Conservation (phyloP, 2,888 invertebrate species). For the Pammene aurita region DNA sequence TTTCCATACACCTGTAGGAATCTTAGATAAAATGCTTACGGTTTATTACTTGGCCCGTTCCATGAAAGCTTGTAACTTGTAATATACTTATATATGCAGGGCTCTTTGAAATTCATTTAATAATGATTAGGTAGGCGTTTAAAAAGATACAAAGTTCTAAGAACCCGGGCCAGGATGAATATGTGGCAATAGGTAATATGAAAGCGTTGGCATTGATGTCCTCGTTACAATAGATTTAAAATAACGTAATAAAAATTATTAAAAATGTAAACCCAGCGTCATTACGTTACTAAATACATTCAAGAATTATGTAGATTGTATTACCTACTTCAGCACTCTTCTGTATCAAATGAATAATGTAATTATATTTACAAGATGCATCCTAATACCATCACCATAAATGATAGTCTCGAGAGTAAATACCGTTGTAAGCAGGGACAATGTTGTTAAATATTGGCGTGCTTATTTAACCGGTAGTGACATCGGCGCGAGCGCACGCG, state of each 20-base stretch:
- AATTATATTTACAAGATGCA: slow-evolving; percentile 17
- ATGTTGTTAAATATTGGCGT: slow-evolving; percentile 37
- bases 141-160: too few relatives aligned
- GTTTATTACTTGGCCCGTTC: not conserved
- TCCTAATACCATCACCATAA: slow-evolving; percentile 27
- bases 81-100: too few relatives aligned
- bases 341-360: not conserved
- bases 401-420: slow-evolving; percentile 23
- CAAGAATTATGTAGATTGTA: too few relatives aligned
- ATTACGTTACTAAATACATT: too few relatives aligned
- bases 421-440: slow-evolving; percentile 34
- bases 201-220: too few relatives aligned
- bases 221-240: too few relatives aligned
- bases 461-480: slow-evolving; percentile 42
- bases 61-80: not conserved
- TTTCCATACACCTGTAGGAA: slow-evolving; percentile 30
- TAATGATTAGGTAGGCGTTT: not conserved
- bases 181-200: too few relatives aligned
- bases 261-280: too few relatives aligned
- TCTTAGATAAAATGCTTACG: slow-evolving; percentile 4
- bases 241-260: too few relatives aligned
- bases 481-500: slow-evolving; percentile 41
- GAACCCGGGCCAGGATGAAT: too few relatives aligned
- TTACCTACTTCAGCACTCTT: too few relatives aligned
- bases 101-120: not conserved